Percentiles rank a stretch among this genome's conserved stretches.
Conservation (phyloP, 1,140 invertebrate genomes). For the Lucilia cuprina region DNA sequence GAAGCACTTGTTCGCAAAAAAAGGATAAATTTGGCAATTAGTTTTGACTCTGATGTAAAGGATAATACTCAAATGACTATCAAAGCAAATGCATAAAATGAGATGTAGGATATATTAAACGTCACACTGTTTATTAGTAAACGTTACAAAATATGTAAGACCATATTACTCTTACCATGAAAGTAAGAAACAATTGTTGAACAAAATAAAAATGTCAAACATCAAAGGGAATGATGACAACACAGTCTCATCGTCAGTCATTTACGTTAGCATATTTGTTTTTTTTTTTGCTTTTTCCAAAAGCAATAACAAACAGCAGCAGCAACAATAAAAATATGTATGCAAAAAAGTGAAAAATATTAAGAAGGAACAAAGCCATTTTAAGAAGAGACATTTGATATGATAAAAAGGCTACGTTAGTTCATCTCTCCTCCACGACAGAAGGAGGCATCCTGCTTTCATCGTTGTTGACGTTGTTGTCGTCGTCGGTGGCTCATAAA, state of each 20-base stretch:
- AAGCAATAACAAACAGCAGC: background rate
- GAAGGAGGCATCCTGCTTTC: background rate
- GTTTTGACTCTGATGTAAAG: too few relatives aligned
- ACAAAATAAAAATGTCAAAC: background rate
- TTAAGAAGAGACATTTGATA: background rate
- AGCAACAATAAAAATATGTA: background rate
- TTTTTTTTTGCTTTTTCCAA: too few relatives aligned
- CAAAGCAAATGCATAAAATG: too few relatives aligned
- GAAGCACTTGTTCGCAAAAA: too few relatives aligned
- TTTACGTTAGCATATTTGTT: background rate
- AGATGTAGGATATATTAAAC: too few relatives aligned
- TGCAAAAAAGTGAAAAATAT: background rate
- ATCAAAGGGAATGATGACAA: conserved; percentile 10
- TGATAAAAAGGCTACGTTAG: background rate
- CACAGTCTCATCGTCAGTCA: background rate
- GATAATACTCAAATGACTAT: too few relatives aligned
- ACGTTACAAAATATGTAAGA: too few relatives aligned
- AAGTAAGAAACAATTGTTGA: background rate
- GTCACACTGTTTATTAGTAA: too few relatives aligned
- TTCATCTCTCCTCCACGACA: background rate
- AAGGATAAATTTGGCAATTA: too few relatives aligned
- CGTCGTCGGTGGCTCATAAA: background rate
- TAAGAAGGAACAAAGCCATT: background rate
- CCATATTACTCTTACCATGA: background rate
- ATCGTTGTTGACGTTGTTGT: background rate